Evolutionary conservation across 2,797 vertebrate species (phyloP).

Genomic region (Vultur gryphus): DNA sequence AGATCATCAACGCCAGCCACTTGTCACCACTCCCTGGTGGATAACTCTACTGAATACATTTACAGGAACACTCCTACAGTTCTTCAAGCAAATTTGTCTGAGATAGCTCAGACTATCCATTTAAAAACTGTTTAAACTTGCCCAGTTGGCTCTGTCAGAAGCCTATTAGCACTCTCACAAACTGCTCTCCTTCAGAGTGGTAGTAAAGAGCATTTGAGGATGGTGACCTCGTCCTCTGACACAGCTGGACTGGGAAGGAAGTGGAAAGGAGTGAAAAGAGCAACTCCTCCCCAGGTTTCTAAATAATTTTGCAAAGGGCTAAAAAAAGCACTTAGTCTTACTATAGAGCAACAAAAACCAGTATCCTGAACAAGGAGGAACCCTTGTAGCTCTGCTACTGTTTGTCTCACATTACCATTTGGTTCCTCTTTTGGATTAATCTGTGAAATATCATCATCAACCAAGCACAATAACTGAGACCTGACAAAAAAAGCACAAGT

Average conservation of each 20-base stretch:
- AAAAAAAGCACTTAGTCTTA: not conserved
- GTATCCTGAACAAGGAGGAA: not conserved
- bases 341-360: not conserved
- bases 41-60: not conserved
- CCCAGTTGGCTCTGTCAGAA: not conserved
- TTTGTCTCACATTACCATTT: not conserved
- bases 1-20: not conserved
- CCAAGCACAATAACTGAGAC: not conserved
- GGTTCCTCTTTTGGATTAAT: not conserved
- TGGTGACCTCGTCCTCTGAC: not conserved
- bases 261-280: not conserved
- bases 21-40: not conserved
- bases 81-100: not conserved
- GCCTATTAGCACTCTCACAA: not conserved
- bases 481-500: not conserved
- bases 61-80: not conserved
- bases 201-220: not conserved
- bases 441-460: not conserved
- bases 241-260: conserved; percentile 23
- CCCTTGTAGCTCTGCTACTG: not conserved
- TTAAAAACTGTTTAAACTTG: not conserved
- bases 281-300: not conserved
- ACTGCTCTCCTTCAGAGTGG: not conserved
- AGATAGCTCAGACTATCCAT: not conserved
- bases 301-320: not conserved